These are phyloP conservation scores for Noctuana brunneofusca DNA, from an alignment of 2,888 invertebrate species.

Conservation along the genomic window DNA sequence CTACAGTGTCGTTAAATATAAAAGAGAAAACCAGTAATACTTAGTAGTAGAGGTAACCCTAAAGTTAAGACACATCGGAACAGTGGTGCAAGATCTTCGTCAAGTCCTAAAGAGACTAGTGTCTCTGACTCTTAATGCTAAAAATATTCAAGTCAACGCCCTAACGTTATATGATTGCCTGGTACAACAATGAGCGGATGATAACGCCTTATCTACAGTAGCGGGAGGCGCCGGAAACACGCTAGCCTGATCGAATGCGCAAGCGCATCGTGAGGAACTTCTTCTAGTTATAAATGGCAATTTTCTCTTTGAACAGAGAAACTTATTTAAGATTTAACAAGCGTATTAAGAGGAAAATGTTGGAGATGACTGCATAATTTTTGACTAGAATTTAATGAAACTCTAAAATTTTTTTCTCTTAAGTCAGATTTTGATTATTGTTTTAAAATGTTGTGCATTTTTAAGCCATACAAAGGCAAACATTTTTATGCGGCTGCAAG, in stretches of 20 bases:
- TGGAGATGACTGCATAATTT: too few relatives aligned
- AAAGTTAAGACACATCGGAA: not conserved
- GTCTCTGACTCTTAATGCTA: conserved; percentile 15
- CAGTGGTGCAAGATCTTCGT: not conserved
- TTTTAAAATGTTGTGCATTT: too few relatives aligned
- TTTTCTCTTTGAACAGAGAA: not conserved
- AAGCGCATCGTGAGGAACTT: conserved; percentile 21
- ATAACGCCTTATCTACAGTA: conserved; percentile 75
- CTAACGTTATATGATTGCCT: conserved; percentile 57
- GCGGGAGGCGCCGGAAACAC: conserved; percentile 65
- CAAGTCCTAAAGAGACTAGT: not conserved
- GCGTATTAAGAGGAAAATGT: not conserved
- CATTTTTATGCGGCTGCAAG: too few relatives aligned
- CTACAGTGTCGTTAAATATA: too few relatives aligned
- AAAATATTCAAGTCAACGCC: conserved; percentile 69
- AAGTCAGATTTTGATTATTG: too few relatives aligned
- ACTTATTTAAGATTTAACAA: not conserved
- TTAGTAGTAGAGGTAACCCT: too few relatives aligned
- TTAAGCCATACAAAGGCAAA: too few relatives aligned
- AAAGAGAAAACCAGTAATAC: too few relatives aligned
- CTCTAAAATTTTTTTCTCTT: too few relatives aligned
- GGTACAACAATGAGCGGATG: conserved; percentile 79
- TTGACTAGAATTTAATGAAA: too few relatives aligned
- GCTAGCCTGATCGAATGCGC: conserved; percentile 63
- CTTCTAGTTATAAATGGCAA: conserved; percentile 8